These are phyloP conservation scores for Acleris sparsana DNA, from an alignment of 2,888 invertebrate species.

Conservation along the genomic window DNA sequence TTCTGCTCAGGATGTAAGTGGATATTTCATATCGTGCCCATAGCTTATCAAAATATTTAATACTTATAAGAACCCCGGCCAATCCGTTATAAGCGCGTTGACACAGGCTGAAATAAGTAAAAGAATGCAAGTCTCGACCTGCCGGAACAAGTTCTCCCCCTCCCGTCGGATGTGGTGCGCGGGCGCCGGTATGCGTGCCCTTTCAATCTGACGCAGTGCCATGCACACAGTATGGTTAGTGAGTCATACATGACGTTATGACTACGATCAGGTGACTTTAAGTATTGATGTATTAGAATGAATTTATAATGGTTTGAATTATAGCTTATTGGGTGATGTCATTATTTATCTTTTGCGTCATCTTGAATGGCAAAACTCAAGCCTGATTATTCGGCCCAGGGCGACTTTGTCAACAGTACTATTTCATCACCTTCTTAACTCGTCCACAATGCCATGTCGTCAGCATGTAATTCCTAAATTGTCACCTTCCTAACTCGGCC, in stretches of 20 bases:
- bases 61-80: not conserved
- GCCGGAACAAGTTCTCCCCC: constrained; percentile 44
- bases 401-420: no score
- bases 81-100: constrained; percentile 21
- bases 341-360: no score
- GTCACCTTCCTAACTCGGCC: no score
- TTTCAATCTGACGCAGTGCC: constrained; percentile 41
- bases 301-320: not conserved
- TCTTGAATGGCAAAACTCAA: no score
- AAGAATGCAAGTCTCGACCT: constrained; percentile 33
- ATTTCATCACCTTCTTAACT: no score
- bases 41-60: no score
- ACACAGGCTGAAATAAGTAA: constrained; percentile 17
- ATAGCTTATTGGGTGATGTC: not conserved
- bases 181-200: constrained; percentile 57
- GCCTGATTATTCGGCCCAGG: no score
- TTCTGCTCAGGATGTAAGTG: no score
- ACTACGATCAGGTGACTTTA: not conserved
- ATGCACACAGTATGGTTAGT: not conserved
- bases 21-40: no score
- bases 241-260: constrained; percentile 1
- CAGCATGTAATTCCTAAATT: no score
- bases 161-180: constrained; percentile 54
- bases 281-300: not conserved
- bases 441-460: no score